Percentiles rank a stretch among this genome's conserved stretches.
phyloP scores from a whole-genome alignment of 2,888 invertebrate genomes.

The Drosophila acutilabella region DNA sequence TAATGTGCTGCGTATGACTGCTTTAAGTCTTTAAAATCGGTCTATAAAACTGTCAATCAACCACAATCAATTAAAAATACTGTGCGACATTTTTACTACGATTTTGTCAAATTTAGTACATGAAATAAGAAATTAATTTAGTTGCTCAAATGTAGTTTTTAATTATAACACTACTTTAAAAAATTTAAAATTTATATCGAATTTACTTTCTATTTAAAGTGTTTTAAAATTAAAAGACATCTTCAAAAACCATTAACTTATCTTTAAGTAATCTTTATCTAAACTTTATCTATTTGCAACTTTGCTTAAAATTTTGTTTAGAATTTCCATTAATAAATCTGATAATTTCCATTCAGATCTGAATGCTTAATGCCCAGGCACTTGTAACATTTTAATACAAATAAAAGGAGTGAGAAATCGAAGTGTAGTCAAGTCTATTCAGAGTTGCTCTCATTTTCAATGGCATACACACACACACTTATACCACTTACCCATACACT shows the following conservation, averaged over 20 bases:
- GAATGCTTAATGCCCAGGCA: constrained; percentile 25
- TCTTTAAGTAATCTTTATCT: background rate
- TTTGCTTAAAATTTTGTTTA: background rate
- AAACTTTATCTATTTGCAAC: background rate
- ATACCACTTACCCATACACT: constrained; percentile 8
- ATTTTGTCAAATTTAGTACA: too few relatives aligned
- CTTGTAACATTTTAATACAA: constrained; percentile 53
- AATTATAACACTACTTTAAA: too few relatives aligned
- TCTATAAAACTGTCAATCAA: constrained; percentile 34
- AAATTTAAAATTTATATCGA: too few relatives aligned
- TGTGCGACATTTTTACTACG: too few relatives aligned
- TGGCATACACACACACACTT: constrained; percentile 18
- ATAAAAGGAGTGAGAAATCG: constrained; percentile 6
- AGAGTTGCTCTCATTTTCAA: constrained; percentile 35
- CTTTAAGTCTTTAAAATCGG: background rate
- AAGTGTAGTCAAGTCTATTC: constrained; percentile 43
- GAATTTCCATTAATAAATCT: constrained; percentile 3
- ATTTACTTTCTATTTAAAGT: too few relatives aligned
- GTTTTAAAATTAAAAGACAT: too few relatives aligned
- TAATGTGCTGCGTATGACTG: constrained; percentile 36
- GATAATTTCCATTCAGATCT: background rate
- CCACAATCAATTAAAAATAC: too few relatives aligned
- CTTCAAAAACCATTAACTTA: too few relatives aligned
- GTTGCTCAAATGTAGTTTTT: too few relatives aligned
- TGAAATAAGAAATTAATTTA: too few relatives aligned